These are phyloP conservation scores for Phymorhynchus buccinoides DNA, from an alignment of 1,140 invertebrate species.

Conservation along the genomic window DNA sequence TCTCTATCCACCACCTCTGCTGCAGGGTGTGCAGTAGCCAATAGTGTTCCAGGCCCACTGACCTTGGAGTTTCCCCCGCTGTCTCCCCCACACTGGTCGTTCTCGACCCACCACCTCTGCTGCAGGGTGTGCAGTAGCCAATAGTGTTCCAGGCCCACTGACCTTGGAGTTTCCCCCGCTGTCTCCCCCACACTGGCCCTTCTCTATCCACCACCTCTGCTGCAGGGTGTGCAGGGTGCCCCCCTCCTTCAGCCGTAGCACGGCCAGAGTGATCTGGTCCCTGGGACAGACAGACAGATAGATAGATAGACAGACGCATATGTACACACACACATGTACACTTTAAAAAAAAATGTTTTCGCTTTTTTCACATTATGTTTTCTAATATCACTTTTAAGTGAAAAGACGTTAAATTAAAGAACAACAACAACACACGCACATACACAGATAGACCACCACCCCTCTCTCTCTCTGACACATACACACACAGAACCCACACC, in stretches of 20 bases:
- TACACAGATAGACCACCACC: no score
- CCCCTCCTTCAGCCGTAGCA: constrained; percentile 70
- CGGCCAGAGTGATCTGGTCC: constrained; percentile 69
- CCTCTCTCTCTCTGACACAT: no score
- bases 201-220: constrained; percentile 73
- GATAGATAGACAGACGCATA: no score
- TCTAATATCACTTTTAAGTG: no score
- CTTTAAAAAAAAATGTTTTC: no score
- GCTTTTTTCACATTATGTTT: no score
- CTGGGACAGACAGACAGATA: constrained; percentile 48
- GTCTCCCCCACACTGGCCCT: constrained; percentile 76
- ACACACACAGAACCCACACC: no score
- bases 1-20: constrained; percentile 72
- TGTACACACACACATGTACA: no score
- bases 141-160: no score
- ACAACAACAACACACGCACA: no score
- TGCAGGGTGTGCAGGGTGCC: constrained; percentile 66
- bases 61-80: constrained; percentile 49
- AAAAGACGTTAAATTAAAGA: no score
- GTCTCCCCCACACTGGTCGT: constrained; percentile 76
- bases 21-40: constrained; percentile 65
- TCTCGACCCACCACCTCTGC: constrained; percentile 72
- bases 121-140: constrained; percentile 66
- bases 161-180: constrained; percentile 49
- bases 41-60: no score